Base-by-base conservation (phyloP, 2,113 vertebrate genomes). In the Neogale vison region DNA sequence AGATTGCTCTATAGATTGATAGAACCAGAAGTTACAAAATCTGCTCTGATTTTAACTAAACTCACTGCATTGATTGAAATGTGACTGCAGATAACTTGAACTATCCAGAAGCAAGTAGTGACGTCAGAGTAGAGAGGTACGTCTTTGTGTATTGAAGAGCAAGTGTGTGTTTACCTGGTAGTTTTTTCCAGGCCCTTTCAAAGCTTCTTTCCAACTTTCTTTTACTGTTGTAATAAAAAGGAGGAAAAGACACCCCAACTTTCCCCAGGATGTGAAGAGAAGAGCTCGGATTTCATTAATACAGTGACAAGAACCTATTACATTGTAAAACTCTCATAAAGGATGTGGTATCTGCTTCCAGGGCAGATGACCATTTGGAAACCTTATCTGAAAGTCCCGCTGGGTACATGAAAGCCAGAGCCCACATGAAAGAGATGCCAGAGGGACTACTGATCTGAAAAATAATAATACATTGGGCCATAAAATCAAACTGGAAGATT, bases 401-500 rank as follows among this genome's bases (percentile, higher is more conserved):
- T 93, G 89, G 91, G 61, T 84, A 74, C 79, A 93, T 96, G 74
- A 93, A 96, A 96, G 87, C 92, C 79, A 83, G 57, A 83, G 77
- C 12, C 50, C 3, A 23, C 92, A 93, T 74, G 71, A 95, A 96
- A 92, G 63, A 55, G 85, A 97, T 76, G 47, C 34, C 63, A 74
- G 50, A 90, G 63, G 36, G 89, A 67, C 83, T 72, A 59, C 23
- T 0, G 47, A 96, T 95, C 61, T 31, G 36, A 79, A 94, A 96
- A 96, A 95, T 84, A 96, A 90, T 92, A 79, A 92, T 92, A 67
- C 45, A 14, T 74, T 90, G 92, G 52, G 50, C 80, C 76, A 84
- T 84, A 92, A 97, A 95, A 95, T 95, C 92, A 96, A 96, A 93
- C 45, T 85, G 47, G 45, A 90, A 97, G 96, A 93, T 93, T 88